Evolutionary conservation across 2,888 invertebrate genomes (phyloP).

Genomic region (Andrena bucephala): DNA sequence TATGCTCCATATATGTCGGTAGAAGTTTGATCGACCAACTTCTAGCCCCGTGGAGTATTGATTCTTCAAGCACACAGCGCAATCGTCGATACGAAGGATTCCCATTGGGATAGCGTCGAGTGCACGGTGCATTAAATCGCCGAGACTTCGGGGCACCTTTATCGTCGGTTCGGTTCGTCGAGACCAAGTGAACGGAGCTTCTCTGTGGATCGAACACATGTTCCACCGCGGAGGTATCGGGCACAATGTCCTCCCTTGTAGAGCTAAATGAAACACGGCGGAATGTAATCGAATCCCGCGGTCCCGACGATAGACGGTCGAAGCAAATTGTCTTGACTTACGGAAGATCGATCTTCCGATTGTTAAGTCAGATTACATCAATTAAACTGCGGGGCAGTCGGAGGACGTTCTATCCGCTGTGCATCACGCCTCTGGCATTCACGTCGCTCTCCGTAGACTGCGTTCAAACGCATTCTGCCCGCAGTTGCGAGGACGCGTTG

Average conservation of each 20-base stretch:
- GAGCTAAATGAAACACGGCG: slow-evolving; percentile 22
- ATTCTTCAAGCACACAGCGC: too few species aligned
- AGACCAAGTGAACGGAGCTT: background rate
- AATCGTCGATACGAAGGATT: too few species aligned
- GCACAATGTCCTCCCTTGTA: background rate
- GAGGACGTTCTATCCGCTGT: background rate
- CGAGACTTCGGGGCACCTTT: background rate
- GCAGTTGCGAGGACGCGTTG: background rate
- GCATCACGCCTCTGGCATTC: background rate
- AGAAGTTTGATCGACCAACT: too few species aligned
- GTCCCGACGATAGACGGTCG: background rate
- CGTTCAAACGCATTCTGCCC: slow-evolving; percentile 14
- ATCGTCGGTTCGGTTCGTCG: background rate
- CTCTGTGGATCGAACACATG: background rate
- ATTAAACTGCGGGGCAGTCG: slow-evolving; percentile 11
- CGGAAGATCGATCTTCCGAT: slow-evolving; percentile 35
- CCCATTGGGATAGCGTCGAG: too few species aligned
- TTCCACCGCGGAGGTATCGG: background rate
- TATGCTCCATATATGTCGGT: too few species aligned
- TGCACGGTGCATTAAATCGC: background rate
- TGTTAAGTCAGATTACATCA: slow-evolving; percentile 40
- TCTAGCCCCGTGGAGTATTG: too few species aligned
- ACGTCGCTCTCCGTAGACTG: background rate
- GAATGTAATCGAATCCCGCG: slow-evolving; percentile 32
- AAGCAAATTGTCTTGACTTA: slow-evolving; percentile 17